Evolutionary conservation across 2,797 vertebrate genomes (phyloP), one percentile per base, ranked within the genome.

Genomic region (Triplophysa bombifrons): DNA sequence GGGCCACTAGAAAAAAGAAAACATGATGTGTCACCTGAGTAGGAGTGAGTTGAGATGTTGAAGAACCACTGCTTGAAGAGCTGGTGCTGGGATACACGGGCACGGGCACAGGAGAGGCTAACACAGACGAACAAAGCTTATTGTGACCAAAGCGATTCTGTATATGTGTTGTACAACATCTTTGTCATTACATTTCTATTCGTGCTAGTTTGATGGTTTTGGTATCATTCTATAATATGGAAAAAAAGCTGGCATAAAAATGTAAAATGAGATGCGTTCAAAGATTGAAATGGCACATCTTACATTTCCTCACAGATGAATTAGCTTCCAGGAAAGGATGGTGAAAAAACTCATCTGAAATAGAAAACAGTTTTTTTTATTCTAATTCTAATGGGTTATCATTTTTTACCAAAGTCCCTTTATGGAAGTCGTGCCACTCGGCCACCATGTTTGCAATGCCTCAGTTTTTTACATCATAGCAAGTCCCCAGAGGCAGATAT

Each of bases 271-370:
- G 13, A 14, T 27, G 25, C 14, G 14, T 63, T 27, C 14, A 3
- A 63, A 63, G 6, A 2, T 9, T 17, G 13, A 55, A 51, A 13
- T 27, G 44, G n/a, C 4, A 34, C 27, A 64, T 92, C 96, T 86
- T 92, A 99, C 98, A 96, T 92, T 97, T 98, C 90, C 95, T 97
- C 88, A 94, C 86, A 3, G 94, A 88, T 72, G 94, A 90, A 86
- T 91, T 95, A 44, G 93, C 90, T 61, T 97, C 95, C 48, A 99
- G 85, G 89, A 98, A 99, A 0, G 97, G 94, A 88, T 99, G 97
- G 75, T 94, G 94, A 89, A 99, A 99, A 90, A 99, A 98, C 71
- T 96, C 94, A 84, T 98, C 98, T 99, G 91, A 74, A 72, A 85
- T 61, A 44, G 2, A 81, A 76, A 12, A 82, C 60, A 82, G 25